Percentiles rank a stretch among this genome's conserved stretches.
Evolutionary conservation across 2,888 invertebrate species (phyloP).

Genomic region (Trachelus stipa): DNA sequence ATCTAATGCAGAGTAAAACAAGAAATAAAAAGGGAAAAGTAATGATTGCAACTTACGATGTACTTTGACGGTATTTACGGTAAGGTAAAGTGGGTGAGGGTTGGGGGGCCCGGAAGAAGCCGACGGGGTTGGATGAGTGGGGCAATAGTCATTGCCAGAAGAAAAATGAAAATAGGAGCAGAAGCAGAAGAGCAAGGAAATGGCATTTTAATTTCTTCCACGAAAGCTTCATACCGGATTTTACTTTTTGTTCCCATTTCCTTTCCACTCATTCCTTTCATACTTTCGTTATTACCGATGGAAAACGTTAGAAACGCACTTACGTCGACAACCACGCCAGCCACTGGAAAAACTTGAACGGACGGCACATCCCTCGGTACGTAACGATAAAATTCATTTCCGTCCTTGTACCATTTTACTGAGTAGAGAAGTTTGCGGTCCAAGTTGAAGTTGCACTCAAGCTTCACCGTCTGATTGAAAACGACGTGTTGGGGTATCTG

Average conservation of each 20-base stretch:
- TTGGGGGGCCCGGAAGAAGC: neutral
- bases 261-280: neutral
- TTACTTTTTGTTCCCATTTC: neutral
- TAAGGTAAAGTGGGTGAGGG: neutral
- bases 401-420: constrained; percentile 68
- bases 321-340: constrained; percentile 66
- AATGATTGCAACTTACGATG: neutral
- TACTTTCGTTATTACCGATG: neutral
- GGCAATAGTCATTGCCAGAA: neutral
- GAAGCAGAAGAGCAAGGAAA: neutral
- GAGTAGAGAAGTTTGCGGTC: constrained; percentile 66
- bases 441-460: constrained; percentile 67
- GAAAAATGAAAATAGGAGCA: neutral
- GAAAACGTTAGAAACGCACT: constrained; percentile 37
- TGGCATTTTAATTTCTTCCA: neutral
- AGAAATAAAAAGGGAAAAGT: neutral
- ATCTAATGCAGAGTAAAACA: neutral
- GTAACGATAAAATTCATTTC: constrained; percentile 66
- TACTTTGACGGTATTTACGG: neutral
- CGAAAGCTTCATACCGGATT: neutral
- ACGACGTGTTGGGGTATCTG: constrained; percentile 66
- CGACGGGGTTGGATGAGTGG: neutral
- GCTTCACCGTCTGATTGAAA: constrained; percentile 63
- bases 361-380: constrained; percentile 64
- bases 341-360: constrained; percentile 61